Base-by-base conservation (phyloP, 2,888 invertebrate genomes). In the Thereva unica region DNA sequence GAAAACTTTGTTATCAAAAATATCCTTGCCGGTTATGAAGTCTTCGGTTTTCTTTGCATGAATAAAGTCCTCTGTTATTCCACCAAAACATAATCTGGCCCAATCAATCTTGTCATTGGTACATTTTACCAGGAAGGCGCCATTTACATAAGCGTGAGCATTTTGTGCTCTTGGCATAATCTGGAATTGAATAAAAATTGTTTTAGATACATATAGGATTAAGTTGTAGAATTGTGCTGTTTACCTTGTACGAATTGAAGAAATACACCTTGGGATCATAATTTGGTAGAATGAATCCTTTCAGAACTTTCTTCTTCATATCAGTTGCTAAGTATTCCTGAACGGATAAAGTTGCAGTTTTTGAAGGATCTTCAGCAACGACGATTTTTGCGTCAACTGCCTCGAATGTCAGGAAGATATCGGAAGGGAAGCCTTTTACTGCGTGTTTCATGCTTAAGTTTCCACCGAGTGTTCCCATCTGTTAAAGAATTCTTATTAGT, bases 81-180 rank as follows among this genome's bases (percentile, higher is more conserved):
- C 85, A 7, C 88, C 88, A 71, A 82, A 87, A 0, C 87, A 85
- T 40, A 89, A 81, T 10, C 79, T 78, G 1, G 86, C 85, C 2
- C 71, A 66, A 69, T 84, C 75, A 3, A 55, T 49, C 38, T 49
- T 63, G 2, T 44, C 8, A 12, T 55, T 45, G 3, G 23, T 23
- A 23, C 41, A 38, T 49, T 86, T 84, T 59, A 90, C 83, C 3
- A 87, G 78, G 72, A 92, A 90, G 1, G 87, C 91, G 8, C 90
- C 89, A 75, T 91, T 91, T 0, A 92, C 88, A 67, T 88, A 86
- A 0, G 91, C 91, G 73, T 91, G 90, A 0, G 91, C 87, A 74
- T 91, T 91, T 80, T 90, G 90, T 0, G 89, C 86, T 68, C 91
- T 82, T 0, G 89, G 89, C 86, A 89, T 89, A 55, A 91, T 87